Percentiles rank a stretch among this genome's conserved stretches.
These are phyloP conservation scores for Marmota monax DNA, from an alignment of 2,113 vertebrate genomes.

Conservation along the genomic window DNA sequence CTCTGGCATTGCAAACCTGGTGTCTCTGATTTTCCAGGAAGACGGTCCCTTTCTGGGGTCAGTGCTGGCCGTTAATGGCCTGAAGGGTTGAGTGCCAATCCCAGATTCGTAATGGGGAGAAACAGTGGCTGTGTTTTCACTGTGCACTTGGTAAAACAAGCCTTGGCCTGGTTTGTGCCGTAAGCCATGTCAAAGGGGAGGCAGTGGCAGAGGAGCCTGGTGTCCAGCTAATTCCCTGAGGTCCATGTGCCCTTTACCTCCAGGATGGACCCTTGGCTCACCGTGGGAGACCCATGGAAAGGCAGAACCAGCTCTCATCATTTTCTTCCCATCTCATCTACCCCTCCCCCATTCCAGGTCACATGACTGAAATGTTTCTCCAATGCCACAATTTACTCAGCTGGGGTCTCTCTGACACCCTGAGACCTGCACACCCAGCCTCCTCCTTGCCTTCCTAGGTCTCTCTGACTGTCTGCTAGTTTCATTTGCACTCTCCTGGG, in stretches of 20 bases:
- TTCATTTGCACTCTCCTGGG: neutral
- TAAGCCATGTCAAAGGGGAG: neutral
- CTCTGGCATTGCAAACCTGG: neutral
- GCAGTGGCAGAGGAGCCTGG: neutral
- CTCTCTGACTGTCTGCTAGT: neutral
- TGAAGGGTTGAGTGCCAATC: neutral
- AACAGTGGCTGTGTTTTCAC: neutral
- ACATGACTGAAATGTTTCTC: neutral
- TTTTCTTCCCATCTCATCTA: neutral
- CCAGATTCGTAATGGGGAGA: neutral
- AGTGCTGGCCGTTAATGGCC: neutral
- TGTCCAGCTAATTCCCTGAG: neutral
- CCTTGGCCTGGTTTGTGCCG: neutral
- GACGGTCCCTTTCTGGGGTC: neutral
- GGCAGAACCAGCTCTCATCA: neutral
- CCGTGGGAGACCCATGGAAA: neutral
- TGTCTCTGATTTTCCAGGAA: constrained; percentile 1
- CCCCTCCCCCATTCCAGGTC: neutral
- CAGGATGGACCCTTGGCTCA: neutral
- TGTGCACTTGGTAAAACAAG: neutral
- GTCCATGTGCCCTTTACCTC: neutral
- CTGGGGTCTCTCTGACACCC: neutral
- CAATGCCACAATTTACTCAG: neutral
- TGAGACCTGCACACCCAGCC: neutral
- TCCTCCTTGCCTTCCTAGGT: neutral